Evolutionary conservation across 2,113 vertebrate species (phyloP), one percentile per base, ranked within the genome.

Genomic region (Grallaria varia): DNA sequence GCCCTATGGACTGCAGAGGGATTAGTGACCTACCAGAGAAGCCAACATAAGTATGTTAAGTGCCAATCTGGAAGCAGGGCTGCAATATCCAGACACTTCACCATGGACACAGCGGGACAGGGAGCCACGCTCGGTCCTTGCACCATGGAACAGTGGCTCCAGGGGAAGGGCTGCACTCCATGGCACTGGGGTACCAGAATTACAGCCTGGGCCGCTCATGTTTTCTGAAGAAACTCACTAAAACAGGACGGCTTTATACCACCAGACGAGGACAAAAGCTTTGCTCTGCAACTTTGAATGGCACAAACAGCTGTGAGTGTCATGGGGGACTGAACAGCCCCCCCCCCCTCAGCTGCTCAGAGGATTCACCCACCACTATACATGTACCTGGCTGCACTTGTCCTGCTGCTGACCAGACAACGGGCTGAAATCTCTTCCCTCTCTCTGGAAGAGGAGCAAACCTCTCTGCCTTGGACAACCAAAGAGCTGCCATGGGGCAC

Each of bases 71-170:
- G 64, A 24, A 33, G 73, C 15, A 35, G 40, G 47, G 39, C 64
- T 1, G 2, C 27, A 9, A 6, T 0, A 4, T 27, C 53, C 16
- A 4, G 2, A 10, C 25, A 19, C 33, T 40, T 24, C 9, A 3
- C 28, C 44, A 33, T 4, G 21, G 60, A 23, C 7, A 47, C 17
- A 6, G 55, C 1, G 6, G 59, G 58, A 60, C 25, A 5, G n/a
- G 55, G 6, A 64, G 58, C 35, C 14, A 4, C 2, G 1, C 21
- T 25, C 24, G 6, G 62, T 39, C 35, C 21, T 42, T 6, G 35
- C 33, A 15, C 21, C n/a, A 35, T 2, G 1, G 14, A 39, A 27
- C 35, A 20, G 30, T 1, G 10, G 55, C 19, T 44, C 49, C 53
- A 20, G 23, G 1, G 18, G 50, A 30, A 45, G 23, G 2, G 16